phyloP scores from a whole-genome alignment of 2,888 invertebrate genomes.

The Mesochorus sp. region DNA sequence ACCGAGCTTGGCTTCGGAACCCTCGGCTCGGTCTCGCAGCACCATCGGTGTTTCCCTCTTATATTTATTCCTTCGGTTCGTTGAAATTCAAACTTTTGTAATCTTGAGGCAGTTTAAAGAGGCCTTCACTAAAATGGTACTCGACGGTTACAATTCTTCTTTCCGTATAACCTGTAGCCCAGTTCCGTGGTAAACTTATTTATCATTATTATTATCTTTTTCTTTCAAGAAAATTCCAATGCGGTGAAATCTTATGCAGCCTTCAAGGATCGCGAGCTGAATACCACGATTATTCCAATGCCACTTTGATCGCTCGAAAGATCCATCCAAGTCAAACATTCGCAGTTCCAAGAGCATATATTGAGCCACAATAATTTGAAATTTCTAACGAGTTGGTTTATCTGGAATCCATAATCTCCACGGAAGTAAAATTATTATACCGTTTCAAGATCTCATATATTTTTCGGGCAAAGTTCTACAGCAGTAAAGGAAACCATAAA shows the following conservation, averaged over 20 bases:
- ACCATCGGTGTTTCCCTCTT: constrained; percentile 44
- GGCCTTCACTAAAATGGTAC: constrained; percentile 42
- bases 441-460: constrained; percentile 17
- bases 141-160: constrained; percentile 18
- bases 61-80: constrained; percentile 56
- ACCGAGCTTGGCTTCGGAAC: constrained; percentile 18
- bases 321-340: neutral
- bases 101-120: constrained; percentile 54
- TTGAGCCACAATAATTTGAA: neutral
- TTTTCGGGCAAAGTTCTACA: neutral
- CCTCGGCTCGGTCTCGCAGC: constrained; percentile 40
- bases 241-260: no score
- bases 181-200: constrained; percentile 10
- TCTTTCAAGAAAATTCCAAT: neutral
- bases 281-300: neutral
- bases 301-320: no score
- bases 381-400: neutral
- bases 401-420: neutral
- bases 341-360: neutral
- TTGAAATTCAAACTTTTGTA: constrained; percentile 60
- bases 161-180: neutral
- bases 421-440: constrained; percentile 15
- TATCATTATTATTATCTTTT: neutral
- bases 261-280: no score
- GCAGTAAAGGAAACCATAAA: constrained; percentile 58